phyloP scores from a whole-genome alignment of 2,113 vertebrate species.

The Gopherus flavomarginatus region DNA sequence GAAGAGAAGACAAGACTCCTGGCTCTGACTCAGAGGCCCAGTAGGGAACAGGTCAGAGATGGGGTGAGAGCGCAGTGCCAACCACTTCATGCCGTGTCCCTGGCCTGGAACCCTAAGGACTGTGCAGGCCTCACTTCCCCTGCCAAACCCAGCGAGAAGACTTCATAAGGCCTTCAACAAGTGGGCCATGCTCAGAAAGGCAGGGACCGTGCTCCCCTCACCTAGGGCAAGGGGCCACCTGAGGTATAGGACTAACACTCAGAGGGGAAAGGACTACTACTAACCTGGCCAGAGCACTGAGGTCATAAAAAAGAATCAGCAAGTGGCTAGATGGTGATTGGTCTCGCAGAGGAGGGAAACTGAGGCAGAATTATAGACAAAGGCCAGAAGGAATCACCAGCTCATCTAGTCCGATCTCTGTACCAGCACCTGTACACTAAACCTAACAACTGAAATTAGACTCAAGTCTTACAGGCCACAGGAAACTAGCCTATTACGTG shows the following conservation, averaged over 20 bases:
- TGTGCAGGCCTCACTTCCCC: not conserved
- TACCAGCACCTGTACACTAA: not conserved
- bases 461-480: not conserved
- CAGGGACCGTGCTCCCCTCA: not conserved
- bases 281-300: not conserved
- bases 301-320: not conserved
- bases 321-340: not conserved
- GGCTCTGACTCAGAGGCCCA: too few relatives aligned
- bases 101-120: not conserved
- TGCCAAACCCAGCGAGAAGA: not conserved
- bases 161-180: not conserved
- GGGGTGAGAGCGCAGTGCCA: not conserved
- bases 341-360: not conserved
- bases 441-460: not conserved
- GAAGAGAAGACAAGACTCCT: too few relatives aligned
- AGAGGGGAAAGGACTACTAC: too few relatives aligned
- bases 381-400: not conserved
- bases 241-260: not conserved
- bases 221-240: not conserved
- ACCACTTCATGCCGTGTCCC: not conserved
- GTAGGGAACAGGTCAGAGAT: not conserved
- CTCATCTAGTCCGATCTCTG: not conserved
- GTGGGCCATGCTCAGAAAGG: not conserved
- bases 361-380: not conserved
- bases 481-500: not conserved